These are phyloP conservation scores for Saturnia pavonia DNA, from an alignment of 2,888 invertebrate species.

Conservation along the genomic window DNA sequence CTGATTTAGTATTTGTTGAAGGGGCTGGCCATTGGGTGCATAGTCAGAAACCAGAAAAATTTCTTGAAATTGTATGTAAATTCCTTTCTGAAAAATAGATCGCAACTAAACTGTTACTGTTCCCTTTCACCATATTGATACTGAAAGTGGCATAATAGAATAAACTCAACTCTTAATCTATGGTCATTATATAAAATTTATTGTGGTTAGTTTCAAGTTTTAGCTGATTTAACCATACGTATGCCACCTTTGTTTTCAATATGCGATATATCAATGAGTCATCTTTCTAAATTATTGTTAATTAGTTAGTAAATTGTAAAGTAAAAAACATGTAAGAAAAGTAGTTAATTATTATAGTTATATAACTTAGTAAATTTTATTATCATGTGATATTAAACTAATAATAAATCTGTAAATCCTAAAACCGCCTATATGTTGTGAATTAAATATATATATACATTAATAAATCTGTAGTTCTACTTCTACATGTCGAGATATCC, in stretches of 20 bases:
- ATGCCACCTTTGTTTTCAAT: not conserved
- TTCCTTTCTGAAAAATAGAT: slow-evolving; percentile 82
- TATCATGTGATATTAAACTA: slow-evolving; percentile 29
- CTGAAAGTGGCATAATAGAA: not conserved
- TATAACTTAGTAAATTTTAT: slow-evolving; percentile 23
- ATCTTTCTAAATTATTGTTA: not conserved
- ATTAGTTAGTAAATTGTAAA: not conserved
- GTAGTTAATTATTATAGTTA: not conserved
- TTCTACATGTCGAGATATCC: too few relatives aligned
- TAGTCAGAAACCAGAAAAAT: slow-evolving; percentile 92
- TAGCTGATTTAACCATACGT: not conserved
- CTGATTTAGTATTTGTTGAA: slow-evolving; percentile 85
- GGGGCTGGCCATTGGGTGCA: slow-evolving; percentile 97
- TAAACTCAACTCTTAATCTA: not conserved
- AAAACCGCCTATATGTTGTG: not conserved
- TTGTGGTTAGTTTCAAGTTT: not conserved
- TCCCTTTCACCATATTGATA: not conserved
- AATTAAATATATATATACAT: not conserved
- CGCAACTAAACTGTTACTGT: not conserved
- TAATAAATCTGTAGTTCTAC: too few relatives aligned
- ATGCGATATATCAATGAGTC: not conserved
- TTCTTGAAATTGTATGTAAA: slow-evolving; percentile 83
- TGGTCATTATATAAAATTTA: not conserved
- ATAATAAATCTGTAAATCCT: not conserved
- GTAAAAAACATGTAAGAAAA: too few relatives aligned